These are phyloP conservation scores for Pseudonaja textilis DNA, from an alignment of 2,113 vertebrate genomes.

Conservation along the genomic window DNA sequence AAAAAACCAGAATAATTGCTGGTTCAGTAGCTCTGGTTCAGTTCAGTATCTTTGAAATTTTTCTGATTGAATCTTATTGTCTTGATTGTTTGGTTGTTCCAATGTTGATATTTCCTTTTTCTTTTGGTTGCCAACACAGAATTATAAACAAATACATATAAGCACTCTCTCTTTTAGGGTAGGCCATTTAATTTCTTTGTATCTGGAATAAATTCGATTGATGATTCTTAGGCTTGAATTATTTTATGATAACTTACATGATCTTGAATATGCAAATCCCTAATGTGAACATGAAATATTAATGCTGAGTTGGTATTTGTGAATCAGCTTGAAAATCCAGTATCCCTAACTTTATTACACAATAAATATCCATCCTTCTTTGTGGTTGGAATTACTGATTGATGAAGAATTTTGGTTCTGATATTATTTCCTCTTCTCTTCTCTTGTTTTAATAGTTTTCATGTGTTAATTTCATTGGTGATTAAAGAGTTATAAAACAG, in stretches of 20 bases:
- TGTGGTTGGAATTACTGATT: not conserved
- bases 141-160: not conserved
- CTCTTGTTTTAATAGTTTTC: not conserved
- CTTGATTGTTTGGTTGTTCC: not conserved
- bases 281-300: not conserved
- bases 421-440: too few species aligned
- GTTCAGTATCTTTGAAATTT: not conserved
- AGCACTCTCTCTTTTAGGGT: not conserved
- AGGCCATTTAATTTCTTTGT: not conserved
- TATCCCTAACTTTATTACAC: not conserved
- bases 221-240: not conserved
- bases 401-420: not conserved
- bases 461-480: conserved; percentile 20
- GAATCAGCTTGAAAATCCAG: not conserved
- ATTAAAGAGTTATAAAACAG: conserved; percentile 54
- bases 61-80: not conserved
- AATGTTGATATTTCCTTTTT: not conserved
- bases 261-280: not conserved
- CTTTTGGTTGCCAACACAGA: not conserved
- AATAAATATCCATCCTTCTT: not conserved
- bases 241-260: not conserved
- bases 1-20: not conserved
- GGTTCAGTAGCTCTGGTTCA: not conserved
- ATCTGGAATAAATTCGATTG: not conserved
- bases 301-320: not conserved